Evolutionary conservation across 2,888 invertebrate species (phyloP).

Genomic region (Hipparchia sbordonii): DNA sequence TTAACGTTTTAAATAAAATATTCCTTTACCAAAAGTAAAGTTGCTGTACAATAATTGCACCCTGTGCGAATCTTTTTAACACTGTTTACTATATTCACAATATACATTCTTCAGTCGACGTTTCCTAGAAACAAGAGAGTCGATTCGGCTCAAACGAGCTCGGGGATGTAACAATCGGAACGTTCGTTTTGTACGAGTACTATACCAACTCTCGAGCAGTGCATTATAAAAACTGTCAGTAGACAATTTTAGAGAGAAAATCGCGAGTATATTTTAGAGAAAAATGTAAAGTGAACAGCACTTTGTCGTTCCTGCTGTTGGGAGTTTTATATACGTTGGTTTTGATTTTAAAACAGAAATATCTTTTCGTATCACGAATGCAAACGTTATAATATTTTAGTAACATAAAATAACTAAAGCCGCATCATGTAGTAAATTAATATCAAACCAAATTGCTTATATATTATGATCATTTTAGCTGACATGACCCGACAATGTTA

Average conservation of each 20-base stretch:
- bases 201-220: conserved; percentile 29
- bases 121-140: conserved; percentile 25
- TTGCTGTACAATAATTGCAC: background rate
- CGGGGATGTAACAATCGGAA: conserved; percentile 32
- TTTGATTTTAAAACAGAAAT: conserved; percentile 11
- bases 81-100: conserved; percentile 1
- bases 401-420: background rate
- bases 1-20: too few species aligned
- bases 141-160: conserved; percentile 33
- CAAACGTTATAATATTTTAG: background rate
- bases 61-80: background rate
- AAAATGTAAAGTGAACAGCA: conserved; percentile 30
- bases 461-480: background rate
- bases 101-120: conserved; percentile 16
- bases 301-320: conserved; percentile 22
- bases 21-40: too few species aligned
- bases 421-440: background rate
- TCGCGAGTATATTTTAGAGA: conserved; percentile 29
- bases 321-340: conserved; percentile 2
- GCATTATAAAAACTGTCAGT: conserved; percentile 36
- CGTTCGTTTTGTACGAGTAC: conserved; percentile 26
- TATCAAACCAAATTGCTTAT: conserved; percentile 1
- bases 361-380: background rate
- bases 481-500: background rate
- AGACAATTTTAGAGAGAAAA: conserved; percentile 31